Percentiles rank a stretch among this genome's conserved stretches.
Evolutionary conservation across 2,888 invertebrate genomes (phyloP).

Genomic region (Pheosia tremula): DNA sequence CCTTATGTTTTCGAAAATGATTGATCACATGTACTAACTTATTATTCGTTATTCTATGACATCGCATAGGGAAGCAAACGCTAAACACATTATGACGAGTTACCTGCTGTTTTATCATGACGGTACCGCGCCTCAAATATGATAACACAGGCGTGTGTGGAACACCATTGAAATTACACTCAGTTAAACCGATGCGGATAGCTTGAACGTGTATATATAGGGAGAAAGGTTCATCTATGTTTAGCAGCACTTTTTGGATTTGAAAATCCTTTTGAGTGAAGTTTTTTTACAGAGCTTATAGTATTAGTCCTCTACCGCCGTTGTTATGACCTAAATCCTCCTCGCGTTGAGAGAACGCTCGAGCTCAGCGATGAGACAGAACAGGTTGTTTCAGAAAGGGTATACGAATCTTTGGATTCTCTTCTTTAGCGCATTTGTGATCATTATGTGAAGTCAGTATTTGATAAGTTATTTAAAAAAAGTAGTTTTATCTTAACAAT

Average conservation of each 20-base stretch:
- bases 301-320: too few species aligned
- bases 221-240: slow-evolving; percentile 29
- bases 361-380: too few species aligned
- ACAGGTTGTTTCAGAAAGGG: too few species aligned
- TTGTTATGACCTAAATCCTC: too few species aligned
- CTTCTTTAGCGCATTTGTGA: too few species aligned
- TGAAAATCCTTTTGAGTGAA: slow-evolving; percentile 4
- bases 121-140: slow-evolving; percentile 46
- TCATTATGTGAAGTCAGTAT: too few species aligned
- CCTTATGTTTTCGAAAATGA: not conserved
- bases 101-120: slow-evolving; percentile 56
- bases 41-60: slow-evolving; percentile 53
- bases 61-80: slow-evolving; percentile 44
- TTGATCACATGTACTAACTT: slow-evolving; percentile 12
- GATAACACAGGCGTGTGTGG: slow-evolving; percentile 51
- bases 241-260: slow-evolving; percentile 1
- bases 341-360: too few species aligned
- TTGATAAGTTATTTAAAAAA: too few species aligned
- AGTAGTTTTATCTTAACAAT: too few species aligned
- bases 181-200: slow-evolving; percentile 52
- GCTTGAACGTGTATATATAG: slow-evolving; percentile 43
- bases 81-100: slow-evolving; percentile 76
- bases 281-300: too few species aligned
- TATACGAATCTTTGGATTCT: too few species aligned
- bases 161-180: slow-evolving; percentile 52